Base-by-base conservation (phyloP, 2,888 invertebrate genomes). In the Noctuana brunneofusca region DNA sequence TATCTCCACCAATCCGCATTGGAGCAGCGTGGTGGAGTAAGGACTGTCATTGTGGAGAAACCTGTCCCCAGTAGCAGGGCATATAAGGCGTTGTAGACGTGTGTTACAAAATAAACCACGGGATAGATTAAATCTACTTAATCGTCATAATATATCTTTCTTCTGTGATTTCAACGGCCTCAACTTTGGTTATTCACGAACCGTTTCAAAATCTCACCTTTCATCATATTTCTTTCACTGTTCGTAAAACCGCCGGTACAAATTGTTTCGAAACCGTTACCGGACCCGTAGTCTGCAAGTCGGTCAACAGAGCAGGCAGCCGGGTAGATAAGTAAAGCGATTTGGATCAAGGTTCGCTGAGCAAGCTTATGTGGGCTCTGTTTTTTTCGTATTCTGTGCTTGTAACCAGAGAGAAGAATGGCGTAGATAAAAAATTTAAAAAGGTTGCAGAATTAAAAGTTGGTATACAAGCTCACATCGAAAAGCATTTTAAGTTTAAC, bases 261-360 rank as follows among this genome's bases (percentile, higher is more conserved):
- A 32, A 52, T 20, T 24, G n/a, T 56, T 27, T 43, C 9, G 53
- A 20, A 35, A 56, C 43, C 55, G 55, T 56, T 56, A 46, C 0
- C 6, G 4, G 16, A 27, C 55, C 55, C 55, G 55, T 55, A 24
- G 16, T 20, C 16, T 14, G 24, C 12, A 55, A 27, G 32, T 38
- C 43, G 43, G 55, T 43, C 27, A 56, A 18, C 27, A 18, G 11
- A 32, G 32, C 24, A 24, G 4, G 35, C 30, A 32, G 14, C 9
- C 6, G 24, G 14, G 14, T 2, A 57, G 48, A 48, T 57, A 57
- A 57, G 53, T 35, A 22, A 32, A 11, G 27, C 43, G 14, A 56
- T 56, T 57, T 18, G 57, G 57, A 57, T 48, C 57, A 57, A 57
- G 57, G 57, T 57, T 48, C 48, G 35, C 18, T 57, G 30, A 11